These are phyloP conservation scores for Hedya salicella DNA, from an alignment of 2,888 invertebrate genomes.

Conservation along the genomic window DNA sequence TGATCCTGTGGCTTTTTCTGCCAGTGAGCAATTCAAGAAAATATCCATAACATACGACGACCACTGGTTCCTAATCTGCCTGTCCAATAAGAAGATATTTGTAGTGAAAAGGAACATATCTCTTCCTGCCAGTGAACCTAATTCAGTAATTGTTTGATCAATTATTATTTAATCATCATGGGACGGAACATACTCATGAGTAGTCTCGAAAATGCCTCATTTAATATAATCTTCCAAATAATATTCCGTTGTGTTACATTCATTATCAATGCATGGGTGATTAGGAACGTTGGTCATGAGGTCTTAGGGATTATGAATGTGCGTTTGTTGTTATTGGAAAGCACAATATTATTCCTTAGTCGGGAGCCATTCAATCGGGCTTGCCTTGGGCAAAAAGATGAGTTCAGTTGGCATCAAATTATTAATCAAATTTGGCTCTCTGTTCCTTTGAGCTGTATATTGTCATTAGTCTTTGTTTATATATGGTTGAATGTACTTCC, in stretches of 20 bases:
- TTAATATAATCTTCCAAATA: slow-evolving; percentile 93
- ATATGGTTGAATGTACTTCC: slow-evolving; percentile 93
- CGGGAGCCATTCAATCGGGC: slow-evolving; percentile 96
- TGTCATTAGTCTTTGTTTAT: slow-evolving; percentile 90
- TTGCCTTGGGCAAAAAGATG: slow-evolving; percentile 90
- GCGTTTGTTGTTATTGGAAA: slow-evolving; percentile 93
- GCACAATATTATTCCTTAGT: slow-evolving; percentile 95
- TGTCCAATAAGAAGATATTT: slow-evolving; percentile 95
- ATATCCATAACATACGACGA: slow-evolving; percentile 93
- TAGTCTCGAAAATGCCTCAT: slow-evolving; percentile 91
- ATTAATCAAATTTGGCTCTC: slow-evolving; percentile 97
- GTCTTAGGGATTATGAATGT: slow-evolving; percentile 98
- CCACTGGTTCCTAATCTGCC: slow-evolving; percentile 93
- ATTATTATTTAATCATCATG: slow-evolving; percentile 71
- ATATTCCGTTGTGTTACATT: slow-evolving; percentile 95
- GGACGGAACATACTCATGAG: slow-evolving; percentile 89
- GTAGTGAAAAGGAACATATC: slow-evolving; percentile 88
- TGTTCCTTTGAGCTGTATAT: slow-evolving; percentile 91
- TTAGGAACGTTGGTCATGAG: slow-evolving; percentile 95
- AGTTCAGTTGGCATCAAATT: slow-evolving; percentile 92
- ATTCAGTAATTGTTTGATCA: slow-evolving; percentile 70
- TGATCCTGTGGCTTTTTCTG: slow-evolving; percentile 88
- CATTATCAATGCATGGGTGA: slow-evolving; percentile 96
- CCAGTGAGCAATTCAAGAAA: slow-evolving; percentile 91
- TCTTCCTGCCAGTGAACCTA: slow-evolving; percentile 62